Percentiles rank a stretch among this genome's conserved stretches.
Evolutionary conservation across 1,140 invertebrate genomes (phyloP).

Genomic region (Marisa cornuarietis): DNA sequence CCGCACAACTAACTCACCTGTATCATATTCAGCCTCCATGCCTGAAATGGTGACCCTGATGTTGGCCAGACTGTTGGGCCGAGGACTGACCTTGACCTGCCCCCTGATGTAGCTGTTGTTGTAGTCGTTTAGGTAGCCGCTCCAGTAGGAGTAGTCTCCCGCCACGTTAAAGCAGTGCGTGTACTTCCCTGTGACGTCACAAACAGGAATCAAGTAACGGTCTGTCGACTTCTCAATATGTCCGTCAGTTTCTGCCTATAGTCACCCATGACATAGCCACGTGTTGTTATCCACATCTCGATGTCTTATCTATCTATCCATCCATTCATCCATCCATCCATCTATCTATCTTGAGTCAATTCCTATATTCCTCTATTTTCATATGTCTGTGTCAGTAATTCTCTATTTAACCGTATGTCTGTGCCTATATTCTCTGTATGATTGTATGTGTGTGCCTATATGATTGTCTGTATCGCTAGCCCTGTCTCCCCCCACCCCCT

Average conservation of each 20-base stretch:
- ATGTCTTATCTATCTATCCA: too few relatives aligned
- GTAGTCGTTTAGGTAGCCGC: constrained; percentile 42
- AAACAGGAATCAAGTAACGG: constrained; percentile 13
- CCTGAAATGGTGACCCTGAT: constrained; percentile 35
- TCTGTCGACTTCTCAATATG: too few relatives aligned
- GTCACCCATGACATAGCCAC: too few relatives aligned
- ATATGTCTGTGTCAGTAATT: too few relatives aligned
- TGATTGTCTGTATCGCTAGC: not conserved
- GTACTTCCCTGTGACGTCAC: constrained; percentile 38
- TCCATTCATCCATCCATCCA: too few relatives aligned
- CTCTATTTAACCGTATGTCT: too few relatives aligned
- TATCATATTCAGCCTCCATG: constrained; percentile 38
- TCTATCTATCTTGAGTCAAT: too few relatives aligned
- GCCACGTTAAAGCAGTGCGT: constrained; percentile 40
- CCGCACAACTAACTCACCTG: constrained; percentile 23
- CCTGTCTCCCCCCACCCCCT: not conserved
- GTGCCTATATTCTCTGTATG: too few relatives aligned
- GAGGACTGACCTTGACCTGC: constrained; percentile 37
- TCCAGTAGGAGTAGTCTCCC: constrained; percentile 54
- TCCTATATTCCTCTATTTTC: too few relatives aligned
- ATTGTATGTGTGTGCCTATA: too few relatives aligned
- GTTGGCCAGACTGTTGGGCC: constrained; percentile 4
- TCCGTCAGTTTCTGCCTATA: too few relatives aligned
- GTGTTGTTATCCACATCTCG: too few relatives aligned
- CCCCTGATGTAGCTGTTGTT: constrained; percentile 42